Evolutionary conservation across 2,113 vertebrate genomes (phyloP).

Genomic region (Tetrax tetrax): DNA sequence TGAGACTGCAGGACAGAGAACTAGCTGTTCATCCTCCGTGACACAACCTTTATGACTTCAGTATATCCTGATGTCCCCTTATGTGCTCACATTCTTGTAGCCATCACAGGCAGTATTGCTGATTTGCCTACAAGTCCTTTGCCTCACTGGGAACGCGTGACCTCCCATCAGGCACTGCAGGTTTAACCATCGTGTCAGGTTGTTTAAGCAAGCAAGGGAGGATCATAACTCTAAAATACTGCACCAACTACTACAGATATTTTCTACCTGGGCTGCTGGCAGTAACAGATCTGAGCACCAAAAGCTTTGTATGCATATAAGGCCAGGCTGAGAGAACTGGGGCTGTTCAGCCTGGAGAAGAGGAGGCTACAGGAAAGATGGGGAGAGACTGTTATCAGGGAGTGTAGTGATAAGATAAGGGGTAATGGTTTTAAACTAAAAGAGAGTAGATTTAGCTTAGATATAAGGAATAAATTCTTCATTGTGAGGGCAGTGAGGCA

Average conservation of each 20-base stretch:
- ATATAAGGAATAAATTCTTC: background rate
- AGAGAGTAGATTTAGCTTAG: background rate
- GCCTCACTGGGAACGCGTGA: rapidly evolving
- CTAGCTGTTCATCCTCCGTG: background rate
- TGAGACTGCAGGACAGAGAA: background rate
- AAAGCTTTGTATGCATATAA: background rate
- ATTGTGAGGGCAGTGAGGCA: rapidly evolving
- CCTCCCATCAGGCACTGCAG: background rate
- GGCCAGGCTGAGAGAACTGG: background rate
- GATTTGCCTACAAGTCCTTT: background rate
- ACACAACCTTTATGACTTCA: background rate
- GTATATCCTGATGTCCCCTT: background rate
- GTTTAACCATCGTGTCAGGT: background rate
- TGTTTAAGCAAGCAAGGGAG: background rate
- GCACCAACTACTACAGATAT: background rate
- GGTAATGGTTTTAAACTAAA: background rate
- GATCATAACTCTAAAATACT: background rate
- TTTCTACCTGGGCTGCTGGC: background rate
- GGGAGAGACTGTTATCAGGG: background rate
- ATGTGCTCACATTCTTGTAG: background rate
- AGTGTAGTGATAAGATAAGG: rapidly evolving
- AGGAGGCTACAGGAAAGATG: background rate
- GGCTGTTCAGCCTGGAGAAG: background rate
- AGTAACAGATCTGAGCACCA: background rate
- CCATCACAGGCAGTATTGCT: background rate